A percentile compares a stretch with the other conserved stretches of the same genome.
Conservation (phyloP, 2,113 vertebrate species). For the Sminthopsis crassicaudata region DNA sequence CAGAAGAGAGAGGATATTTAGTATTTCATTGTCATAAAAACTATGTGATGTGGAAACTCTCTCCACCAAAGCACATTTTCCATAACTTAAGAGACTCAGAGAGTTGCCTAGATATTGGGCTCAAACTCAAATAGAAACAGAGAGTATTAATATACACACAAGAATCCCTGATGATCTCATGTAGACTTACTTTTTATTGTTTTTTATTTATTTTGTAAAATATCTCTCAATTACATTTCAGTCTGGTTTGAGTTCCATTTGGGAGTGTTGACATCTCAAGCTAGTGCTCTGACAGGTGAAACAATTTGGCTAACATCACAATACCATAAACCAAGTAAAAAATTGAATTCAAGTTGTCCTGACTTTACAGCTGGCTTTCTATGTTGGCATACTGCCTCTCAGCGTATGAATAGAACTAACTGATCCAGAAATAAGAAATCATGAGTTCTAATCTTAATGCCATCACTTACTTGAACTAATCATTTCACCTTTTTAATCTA, state of each 20-base stretch:
- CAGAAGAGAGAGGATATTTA: neutral
- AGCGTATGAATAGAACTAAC: neutral
- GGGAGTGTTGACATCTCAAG: neutral
- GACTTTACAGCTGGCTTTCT: neutral
- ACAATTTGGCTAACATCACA: neutral
- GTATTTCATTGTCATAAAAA: neutral
- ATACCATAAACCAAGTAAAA: neutral
- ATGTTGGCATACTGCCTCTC: neutral
- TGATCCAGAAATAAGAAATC: neutral
- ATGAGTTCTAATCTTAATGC: neutral
- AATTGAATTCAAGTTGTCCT: neutral
- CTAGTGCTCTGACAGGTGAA: neutral
- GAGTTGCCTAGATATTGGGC: neutral
- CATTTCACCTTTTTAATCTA: neutral
- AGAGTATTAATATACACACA: fast-evolving
- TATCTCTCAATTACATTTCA: neutral
- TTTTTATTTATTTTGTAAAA: neutral
- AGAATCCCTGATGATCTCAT: neutral
- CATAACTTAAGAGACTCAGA: neutral
- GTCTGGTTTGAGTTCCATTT: neutral
- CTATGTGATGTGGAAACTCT: neutral
- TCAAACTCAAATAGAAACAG: neutral
- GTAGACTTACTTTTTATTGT: neutral
- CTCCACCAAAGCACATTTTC: neutral
- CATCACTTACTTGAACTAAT: neutral